These are phyloP conservation scores for Molorchus minor DNA, from an alignment of 2,888 invertebrate species.

Conservation along the genomic window DNA sequence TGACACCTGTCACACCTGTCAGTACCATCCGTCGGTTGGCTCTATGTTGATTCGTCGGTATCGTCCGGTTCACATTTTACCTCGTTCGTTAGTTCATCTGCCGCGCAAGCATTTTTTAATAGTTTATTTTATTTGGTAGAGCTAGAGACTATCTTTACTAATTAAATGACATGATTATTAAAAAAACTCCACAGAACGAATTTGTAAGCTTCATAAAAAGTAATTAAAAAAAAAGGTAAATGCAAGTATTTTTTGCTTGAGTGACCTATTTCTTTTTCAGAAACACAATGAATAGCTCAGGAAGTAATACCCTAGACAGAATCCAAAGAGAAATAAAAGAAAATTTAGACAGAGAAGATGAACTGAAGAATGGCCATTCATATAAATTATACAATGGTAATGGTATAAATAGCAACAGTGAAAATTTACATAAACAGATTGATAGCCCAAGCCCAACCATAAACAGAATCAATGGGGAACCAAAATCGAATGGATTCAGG, in stretches of 20 bases:
- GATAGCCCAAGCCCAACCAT: background rate
- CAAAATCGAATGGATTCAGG: constrained; percentile 63
- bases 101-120: constrained; percentile 15
- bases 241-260: background rate
- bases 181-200: constrained; percentile 6
- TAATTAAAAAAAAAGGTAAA: constrained; percentile 15
- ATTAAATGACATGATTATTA: constrained; percentile 17
- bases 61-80: no score
- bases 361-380: constrained; percentile 71
- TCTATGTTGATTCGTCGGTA: no score
- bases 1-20: no score
- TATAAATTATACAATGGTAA: constrained; percentile 29
- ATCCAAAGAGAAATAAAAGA: constrained; percentile 91
- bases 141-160: constrained; percentile 8
- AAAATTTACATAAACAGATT: constrained; percentile 15
- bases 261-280: constrained; percentile 20
- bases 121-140: constrained; percentile 12
- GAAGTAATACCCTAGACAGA: constrained; percentile 75
- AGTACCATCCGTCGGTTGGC: no score
- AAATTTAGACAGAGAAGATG: constrained; percentile 84
- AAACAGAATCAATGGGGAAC: constrained; percentile 33
- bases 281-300: constrained; percentile 10
- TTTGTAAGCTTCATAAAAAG: constrained; percentile 11
- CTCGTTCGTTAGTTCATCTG: no score
- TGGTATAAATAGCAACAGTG: constrained; percentile 25